Evolutionary conservation across 1,140 invertebrate species (phyloP).

Genomic region (Calliphora vicina): DNA sequence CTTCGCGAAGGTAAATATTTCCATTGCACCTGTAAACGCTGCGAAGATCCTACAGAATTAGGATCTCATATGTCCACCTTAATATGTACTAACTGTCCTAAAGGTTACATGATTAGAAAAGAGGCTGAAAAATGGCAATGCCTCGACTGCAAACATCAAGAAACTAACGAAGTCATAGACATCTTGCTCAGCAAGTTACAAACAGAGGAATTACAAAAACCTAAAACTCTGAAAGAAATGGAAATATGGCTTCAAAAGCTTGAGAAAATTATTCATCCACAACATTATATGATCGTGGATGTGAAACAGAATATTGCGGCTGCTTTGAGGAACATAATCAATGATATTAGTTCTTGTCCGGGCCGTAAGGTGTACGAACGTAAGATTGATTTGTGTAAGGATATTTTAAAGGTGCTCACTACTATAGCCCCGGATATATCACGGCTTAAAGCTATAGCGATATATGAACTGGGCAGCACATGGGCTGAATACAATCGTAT

Average conservation of each 20-base stretch:
- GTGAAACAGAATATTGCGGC: conserved; percentile 74
- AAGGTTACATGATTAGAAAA: conserved; percentile 50
- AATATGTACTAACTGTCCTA: conserved; percentile 66
- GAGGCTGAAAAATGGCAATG: conserved; percentile 48
- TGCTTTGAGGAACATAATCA: conserved; percentile 66
- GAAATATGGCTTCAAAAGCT: conserved; percentile 70
- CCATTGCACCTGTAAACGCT: conserved; percentile 72
- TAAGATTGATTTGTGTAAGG: conserved; percentile 72
- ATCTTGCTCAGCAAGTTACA: conserved; percentile 62
- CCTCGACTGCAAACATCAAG: conserved; percentile 46
- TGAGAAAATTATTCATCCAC: conserved; percentile 67
- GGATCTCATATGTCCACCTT: conserved; percentile 74
- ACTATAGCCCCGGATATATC: conserved; percentile 78
- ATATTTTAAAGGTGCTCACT: conserved; percentile 72
- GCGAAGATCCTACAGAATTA: conserved; percentile 73
- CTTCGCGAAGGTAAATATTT: conserved; percentile 77
- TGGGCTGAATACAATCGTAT: conserved; percentile 68
- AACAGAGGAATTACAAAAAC: conserved; percentile 52
- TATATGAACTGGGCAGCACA: conserved; percentile 78
- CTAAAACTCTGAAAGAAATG: conserved; percentile 62
- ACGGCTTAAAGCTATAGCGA: conserved; percentile 72
- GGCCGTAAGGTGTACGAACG: conserved; percentile 68
- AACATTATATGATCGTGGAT: conserved; percentile 72
- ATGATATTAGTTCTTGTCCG: conserved; percentile 65
- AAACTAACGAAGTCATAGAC: conserved; percentile 46